Conservation (phyloP, 2,113 vertebrate genomes). For the Saccopteryx bilineata region DNA sequence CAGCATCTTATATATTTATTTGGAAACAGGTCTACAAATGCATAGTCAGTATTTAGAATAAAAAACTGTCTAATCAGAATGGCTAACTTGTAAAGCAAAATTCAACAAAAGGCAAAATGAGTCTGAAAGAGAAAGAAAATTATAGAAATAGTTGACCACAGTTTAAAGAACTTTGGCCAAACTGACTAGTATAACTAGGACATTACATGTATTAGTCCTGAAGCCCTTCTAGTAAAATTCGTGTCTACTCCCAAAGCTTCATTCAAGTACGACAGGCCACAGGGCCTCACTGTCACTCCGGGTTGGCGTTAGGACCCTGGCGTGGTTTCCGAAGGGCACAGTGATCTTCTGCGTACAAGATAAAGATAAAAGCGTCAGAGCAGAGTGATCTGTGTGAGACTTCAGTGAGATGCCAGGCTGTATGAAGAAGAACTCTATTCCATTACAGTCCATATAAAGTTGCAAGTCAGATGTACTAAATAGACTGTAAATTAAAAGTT, state of each 20-base stretch:
- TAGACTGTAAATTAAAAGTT: not conserved
- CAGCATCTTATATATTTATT: not conserved
- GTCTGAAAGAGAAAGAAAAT: not conserved
- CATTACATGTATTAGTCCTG: not conserved
- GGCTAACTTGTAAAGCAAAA: conserved; percentile 14
- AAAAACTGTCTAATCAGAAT: conserved; percentile 9
- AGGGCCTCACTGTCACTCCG: not conserved
- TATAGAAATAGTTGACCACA: not conserved
- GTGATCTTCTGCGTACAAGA: not conserved
- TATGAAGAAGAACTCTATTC: not conserved
- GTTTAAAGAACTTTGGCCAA: not conserved
- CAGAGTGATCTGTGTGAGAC: not conserved
- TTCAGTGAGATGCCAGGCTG: not conserved
- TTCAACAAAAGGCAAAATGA: conserved; percentile 40
- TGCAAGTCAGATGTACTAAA: not conserved
- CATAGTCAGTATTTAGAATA: not conserved
- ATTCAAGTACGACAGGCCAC: not conserved
- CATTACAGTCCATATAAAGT: not conserved
- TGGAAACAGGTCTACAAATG: not conserved
- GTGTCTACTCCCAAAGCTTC: not conserved
- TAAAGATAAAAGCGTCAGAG: not conserved
- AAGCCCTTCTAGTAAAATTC: not conserved
- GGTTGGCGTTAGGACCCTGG: not conserved
- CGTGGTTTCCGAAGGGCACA: not conserved
- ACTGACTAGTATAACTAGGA: not conserved